These are phyloP conservation scores for Coptodon rendalli DNA, from an alignment of 2,113 vertebrate genomes.

Conservation along the genomic window DNA sequence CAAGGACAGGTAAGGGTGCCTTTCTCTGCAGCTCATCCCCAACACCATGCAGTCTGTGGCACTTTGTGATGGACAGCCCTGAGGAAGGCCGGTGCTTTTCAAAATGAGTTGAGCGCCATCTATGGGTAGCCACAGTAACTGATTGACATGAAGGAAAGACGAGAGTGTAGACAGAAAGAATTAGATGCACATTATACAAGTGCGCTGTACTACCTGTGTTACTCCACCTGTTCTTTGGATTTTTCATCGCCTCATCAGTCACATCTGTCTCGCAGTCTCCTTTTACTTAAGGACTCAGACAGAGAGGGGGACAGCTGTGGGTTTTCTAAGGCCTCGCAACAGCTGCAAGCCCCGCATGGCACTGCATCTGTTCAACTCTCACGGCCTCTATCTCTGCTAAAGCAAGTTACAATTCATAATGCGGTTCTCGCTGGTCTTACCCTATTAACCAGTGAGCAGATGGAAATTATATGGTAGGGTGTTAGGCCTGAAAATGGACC, in stretches of 20 bases:
- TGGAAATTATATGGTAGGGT: slow-evolving; percentile 30
- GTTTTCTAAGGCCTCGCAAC: slow-evolving; percentile 35
- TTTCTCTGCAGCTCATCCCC: slow-evolving; percentile 56
- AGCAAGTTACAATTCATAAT: slow-evolving; percentile 30
- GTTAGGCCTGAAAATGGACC: slow-evolving; percentile 26
- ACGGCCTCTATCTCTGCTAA: background rate
- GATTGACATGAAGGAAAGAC: background rate
- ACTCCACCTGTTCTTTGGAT: background rate
- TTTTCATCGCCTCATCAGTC: slow-evolving; percentile 46
- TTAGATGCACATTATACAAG: background rate
- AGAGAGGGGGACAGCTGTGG: slow-evolving; percentile 52
- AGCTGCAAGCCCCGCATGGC: slow-evolving; percentile 62
- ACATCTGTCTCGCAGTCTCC: slow-evolving; percentile 14
- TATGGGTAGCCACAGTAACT: slow-evolving; percentile 19
- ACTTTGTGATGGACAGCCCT: slow-evolving; percentile 52
- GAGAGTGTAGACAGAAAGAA: background rate
- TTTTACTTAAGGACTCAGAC: slow-evolving; percentile 16
- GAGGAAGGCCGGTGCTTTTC: background rate
- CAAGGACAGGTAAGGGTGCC: slow-evolving; percentile 72
- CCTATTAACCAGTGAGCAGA: slow-evolving; percentile 52
- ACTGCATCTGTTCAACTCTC: slow-evolving; percentile 46
- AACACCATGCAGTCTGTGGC: slow-evolving; percentile 32
- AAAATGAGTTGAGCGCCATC: slow-evolving; percentile 64
- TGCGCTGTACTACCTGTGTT: slow-evolving; percentile 12
- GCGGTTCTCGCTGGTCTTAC: slow-evolving; percentile 27